Evolutionary conservation across 2,888 invertebrate genomes (phyloP).

Genomic region (Eudemis profundana): DNA sequence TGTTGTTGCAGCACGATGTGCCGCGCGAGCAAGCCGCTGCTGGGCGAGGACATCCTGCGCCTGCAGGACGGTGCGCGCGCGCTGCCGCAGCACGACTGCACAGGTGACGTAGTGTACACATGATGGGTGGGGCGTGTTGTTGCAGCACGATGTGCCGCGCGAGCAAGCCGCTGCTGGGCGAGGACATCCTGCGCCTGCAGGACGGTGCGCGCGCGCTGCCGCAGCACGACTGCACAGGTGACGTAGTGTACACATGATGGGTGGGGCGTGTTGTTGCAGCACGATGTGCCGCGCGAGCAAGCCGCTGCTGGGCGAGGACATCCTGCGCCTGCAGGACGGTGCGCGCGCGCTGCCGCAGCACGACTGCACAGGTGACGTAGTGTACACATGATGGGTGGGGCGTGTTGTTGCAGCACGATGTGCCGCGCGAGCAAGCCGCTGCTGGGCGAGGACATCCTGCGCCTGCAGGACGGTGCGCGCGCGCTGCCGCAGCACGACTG

Average conservation of each 20-base stretch:
- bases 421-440: slow-evolving; percentile 93
- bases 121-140: neutral
- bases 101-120: too few species aligned
- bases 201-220: slow-evolving; percentile 83
- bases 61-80: too few species aligned
- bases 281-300: too few species aligned
- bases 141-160: slow-evolving; percentile 94
- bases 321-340: too few species aligned
- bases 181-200: slow-evolving; percentile 91
- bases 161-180: slow-evolving; percentile 90
- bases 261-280: neutral
- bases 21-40: too few species aligned
- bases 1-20: too few species aligned
- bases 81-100: too few species aligned
- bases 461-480: slow-evolving; percentile 86
- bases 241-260: neutral
- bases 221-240: slow-evolving; percentile 42
- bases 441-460: slow-evolving; percentile 90
- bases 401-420: slow-evolving; percentile 88
- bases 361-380: slow-evolving; percentile 59
- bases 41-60: too few species aligned
- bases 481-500: slow-evolving; percentile 62
- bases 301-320: too few species aligned
- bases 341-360: too few species aligned
- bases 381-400: too few species aligned